Conservation (phyloP, 2,113 vertebrate genomes). For the Zosterops borbonicus region DNA sequence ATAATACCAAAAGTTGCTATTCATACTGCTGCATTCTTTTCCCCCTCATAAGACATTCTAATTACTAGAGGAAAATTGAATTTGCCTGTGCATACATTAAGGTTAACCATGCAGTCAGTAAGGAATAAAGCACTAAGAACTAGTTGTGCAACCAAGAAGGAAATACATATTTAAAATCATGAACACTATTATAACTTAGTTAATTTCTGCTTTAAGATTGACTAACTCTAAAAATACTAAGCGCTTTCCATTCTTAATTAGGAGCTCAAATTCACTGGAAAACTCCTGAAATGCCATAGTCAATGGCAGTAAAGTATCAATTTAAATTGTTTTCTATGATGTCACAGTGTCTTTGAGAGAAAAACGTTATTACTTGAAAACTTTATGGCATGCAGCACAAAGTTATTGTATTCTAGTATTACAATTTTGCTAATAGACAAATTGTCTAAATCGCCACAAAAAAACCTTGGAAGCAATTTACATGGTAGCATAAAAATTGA, state of each 20-base stretch:
- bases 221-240: neutral
- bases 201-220: constrained; percentile 3
- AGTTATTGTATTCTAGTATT: neutral
- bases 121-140: neutral
- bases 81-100: neutral
- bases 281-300: neutral
- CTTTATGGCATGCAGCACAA: neutral
- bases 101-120: neutral
- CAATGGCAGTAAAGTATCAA: neutral
- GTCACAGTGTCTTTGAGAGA: neutral
- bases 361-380: neutral
- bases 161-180: neutral
- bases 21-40: neutral
- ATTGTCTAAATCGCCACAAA: neutral
- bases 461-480: neutral
- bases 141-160: neutral
- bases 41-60: neutral
- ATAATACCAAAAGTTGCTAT: neutral
- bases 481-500: neutral
- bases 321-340: neutral
- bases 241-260: neutral
- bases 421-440: neutral
- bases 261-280: neutral
- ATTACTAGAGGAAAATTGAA: constrained; percentile 30
- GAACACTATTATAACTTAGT: neutral